Base-by-base conservation (phyloP, 2,888 invertebrate genomes). In the Drosophila picticornis region DNA sequence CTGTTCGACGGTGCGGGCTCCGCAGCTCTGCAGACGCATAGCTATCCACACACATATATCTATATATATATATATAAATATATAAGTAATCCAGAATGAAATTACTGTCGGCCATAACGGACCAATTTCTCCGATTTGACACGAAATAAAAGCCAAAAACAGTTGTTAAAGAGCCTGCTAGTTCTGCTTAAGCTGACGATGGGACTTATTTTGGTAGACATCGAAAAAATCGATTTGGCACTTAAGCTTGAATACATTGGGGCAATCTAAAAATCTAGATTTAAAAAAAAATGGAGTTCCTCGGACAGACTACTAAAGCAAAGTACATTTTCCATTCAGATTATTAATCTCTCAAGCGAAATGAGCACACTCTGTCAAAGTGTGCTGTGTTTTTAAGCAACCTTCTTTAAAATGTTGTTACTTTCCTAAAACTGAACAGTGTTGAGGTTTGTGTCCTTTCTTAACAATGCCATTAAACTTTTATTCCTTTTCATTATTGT, bases 1-100 rank as follows among this genome's bases (percentile, higher is more conserved):
- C 48, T 59, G 72, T 38, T 60, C 19, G 25, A 48, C 32, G 27
- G 52, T 52, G 16, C 27, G 34, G 11, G 19, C 36, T 40, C 22
- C 19, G 25, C n/a, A 52, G 27, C 27, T 60, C 40, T 52, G 22
- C 59, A 46, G 36, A 63, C 51, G 27, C 43, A 34, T 27, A 27
- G 22, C 65, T 58, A 51, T 48, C 50, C 46, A 32, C 38, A 16
- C 7, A 66, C n/a, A 25, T 13, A 36, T 36, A 19, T 36, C 2
- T 19, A 19, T 4, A 31, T 31, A 31, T 31, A 29, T 19, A 11
- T 0, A 32, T 32, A 32, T 16, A 10, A 25, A 4, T 9, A 25
- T 55, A 11, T 22, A 43, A 11, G 4, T 31, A 43, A 22, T 31
- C 16, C 10, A 43, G 4, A 4, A 22, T 16, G 22, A 36, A 19